Conservation (phyloP, 2,888 invertebrate genomes). For the Pandemis cinnamomeana region DNA sequence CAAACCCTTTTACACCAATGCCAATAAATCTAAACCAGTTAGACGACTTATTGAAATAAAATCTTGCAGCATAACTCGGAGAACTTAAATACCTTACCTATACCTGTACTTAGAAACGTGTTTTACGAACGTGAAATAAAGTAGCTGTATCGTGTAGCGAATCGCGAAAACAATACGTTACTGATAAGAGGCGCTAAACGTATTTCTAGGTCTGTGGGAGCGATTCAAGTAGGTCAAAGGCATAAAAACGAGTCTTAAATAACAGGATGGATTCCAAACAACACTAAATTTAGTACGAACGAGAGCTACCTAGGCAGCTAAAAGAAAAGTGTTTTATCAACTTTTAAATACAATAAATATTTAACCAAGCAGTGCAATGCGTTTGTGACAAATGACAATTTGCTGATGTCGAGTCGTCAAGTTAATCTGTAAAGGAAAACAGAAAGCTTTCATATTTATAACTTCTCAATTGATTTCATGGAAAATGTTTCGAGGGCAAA, state of each 20-base stretch:
- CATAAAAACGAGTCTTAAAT: constrained; percentile 12
- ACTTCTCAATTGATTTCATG: not conserved
- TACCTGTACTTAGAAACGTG: constrained; percentile 20
- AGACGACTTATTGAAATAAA: constrained; percentile 29
- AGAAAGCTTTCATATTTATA: not conserved
- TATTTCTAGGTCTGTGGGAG: constrained; percentile 42
- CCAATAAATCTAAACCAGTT: constrained; percentile 42
- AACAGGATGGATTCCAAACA: constrained; percentile 12
- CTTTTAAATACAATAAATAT: not conserved
- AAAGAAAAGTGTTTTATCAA: not conserved
- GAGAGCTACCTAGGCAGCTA: not conserved
- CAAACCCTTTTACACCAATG: constrained; percentile 51
- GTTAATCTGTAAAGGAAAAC: not conserved
- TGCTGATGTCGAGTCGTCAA: not conserved
- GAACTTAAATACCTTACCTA: constrained; percentile 9
- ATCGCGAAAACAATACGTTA: constrained; percentile 39
- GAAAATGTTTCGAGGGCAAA: not conserved
- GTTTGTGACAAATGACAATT: not conserved
- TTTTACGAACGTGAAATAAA: constrained; percentile 20
- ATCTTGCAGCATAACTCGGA: constrained; percentile 8
- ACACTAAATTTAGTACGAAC: constrained; percentile 5
- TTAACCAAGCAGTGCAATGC: not conserved
- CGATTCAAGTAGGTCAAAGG: constrained; percentile 36
- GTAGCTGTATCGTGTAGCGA: constrained; percentile 15
- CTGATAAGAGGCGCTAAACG: constrained; percentile 44